These are phyloP conservation scores for Oostethus manadensis DNA, from an alignment of 2,113 vertebrate species.

Conservation along the genomic window DNA sequence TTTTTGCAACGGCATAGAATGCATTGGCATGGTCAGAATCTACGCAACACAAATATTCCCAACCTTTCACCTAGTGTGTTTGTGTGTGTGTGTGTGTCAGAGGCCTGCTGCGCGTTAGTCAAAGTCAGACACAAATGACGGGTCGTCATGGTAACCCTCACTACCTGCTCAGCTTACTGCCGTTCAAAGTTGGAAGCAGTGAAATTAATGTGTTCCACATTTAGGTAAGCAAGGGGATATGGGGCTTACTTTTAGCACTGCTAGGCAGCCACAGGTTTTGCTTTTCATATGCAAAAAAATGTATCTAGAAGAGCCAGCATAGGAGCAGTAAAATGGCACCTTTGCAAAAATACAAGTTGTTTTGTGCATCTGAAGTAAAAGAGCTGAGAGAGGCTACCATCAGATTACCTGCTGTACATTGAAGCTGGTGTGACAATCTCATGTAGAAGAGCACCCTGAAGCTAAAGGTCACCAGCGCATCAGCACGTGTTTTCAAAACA, in stretches of 20 bases:
- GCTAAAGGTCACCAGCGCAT: conserved; percentile 21
- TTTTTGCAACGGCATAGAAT: too few species aligned
- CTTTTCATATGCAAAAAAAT: too few species aligned
- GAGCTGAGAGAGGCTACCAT: not conserved
- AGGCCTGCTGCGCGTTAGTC: conserved; percentile 35
- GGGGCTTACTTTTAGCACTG: too few species aligned
- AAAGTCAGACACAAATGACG: conserved; percentile 36
- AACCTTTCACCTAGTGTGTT: not conserved
- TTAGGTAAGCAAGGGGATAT: not conserved
- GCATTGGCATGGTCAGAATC: too few species aligned
- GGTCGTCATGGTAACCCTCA: conserved; percentile 48
- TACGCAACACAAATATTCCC: too few species aligned
- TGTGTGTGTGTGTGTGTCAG: conserved; percentile 8
- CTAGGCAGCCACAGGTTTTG: not conserved
- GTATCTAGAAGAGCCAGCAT: not conserved
- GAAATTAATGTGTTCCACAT: conserved; percentile 21
- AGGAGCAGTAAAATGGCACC: conserved; percentile 5
- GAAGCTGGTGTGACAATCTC: conserved; percentile 49
- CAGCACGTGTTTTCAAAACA: conserved; percentile 11
- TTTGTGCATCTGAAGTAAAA: conserved; percentile 21
- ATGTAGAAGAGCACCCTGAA: conserved; percentile 18
- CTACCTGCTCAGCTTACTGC: conserved; percentile 32
- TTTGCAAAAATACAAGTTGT: conserved; percentile 23
- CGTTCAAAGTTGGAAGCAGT: conserved; percentile 28
- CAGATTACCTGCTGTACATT: conserved; percentile 20